A percentile compares a stretch with the other conserved stretches of the same genome.
Conservation (phyloP, 1,140 invertebrate species). For the Penaeus vannamei region DNA sequence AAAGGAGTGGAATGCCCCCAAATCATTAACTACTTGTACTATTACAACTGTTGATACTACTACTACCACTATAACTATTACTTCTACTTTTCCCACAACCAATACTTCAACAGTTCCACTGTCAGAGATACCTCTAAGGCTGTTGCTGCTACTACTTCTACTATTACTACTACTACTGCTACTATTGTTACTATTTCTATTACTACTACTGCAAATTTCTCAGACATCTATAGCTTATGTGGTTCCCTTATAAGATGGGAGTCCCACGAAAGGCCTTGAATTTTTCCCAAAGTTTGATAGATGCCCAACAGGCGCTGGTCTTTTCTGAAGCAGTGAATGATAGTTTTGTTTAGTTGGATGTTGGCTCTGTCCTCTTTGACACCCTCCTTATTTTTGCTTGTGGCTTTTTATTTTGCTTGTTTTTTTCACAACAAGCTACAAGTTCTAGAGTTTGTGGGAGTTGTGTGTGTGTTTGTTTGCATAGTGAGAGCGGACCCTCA, state of each 20-base stretch:
- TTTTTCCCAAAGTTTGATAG: constrained; percentile 35
- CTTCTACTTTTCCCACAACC: background rate
- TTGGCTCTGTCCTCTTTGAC: constrained; percentile 48
- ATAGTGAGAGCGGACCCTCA: constrained; percentile 38
- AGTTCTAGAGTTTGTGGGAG: constrained; percentile 34
- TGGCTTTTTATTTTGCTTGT: constrained; percentile 71
- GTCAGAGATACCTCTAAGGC: background rate
- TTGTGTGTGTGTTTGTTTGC: constrained; percentile 47
- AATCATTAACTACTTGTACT: constrained; percentile 29
- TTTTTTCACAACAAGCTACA: constrained; percentile 57
- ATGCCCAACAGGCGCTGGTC: constrained; percentile 63
- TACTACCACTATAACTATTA: background rate
- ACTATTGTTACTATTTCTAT: constrained; percentile 22
- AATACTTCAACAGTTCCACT: background rate
- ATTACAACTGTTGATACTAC: constrained; percentile 1
- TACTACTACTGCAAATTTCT: constrained; percentile 34
- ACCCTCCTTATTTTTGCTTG: constrained; percentile 59
- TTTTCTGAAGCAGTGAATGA: constrained; percentile 65
- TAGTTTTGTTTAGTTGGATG: constrained; percentile 56
- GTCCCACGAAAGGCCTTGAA: constrained; percentile 45
- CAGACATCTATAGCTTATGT: constrained; percentile 26
- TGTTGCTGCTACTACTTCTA: constrained; percentile 22
- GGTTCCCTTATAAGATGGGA: constrained; percentile 38
- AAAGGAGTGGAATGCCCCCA: constrained; percentile 64
- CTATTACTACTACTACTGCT: background rate